Percentiles rank a stretch among this genome's conserved stretches.
Conservation (phyloP, 2,888 invertebrate species). For the Oscheius onirici region DNA sequence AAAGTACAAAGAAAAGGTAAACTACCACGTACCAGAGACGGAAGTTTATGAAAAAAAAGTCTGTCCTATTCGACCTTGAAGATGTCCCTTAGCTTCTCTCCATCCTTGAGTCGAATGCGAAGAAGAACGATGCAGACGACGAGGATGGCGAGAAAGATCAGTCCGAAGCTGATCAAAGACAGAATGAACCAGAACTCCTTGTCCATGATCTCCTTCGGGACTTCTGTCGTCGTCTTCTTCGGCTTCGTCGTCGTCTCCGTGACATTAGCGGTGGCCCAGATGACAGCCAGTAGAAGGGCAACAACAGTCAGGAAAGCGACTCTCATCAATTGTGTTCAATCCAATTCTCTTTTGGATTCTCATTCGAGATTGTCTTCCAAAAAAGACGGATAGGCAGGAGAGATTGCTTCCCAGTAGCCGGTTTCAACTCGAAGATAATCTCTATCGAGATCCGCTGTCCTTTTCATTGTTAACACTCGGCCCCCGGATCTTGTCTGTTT, state of each 20-base stretch:
- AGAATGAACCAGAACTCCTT: constrained; percentile 8
- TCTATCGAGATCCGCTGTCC: not conserved
- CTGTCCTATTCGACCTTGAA: not conserved
- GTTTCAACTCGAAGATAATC: constrained; percentile 12
- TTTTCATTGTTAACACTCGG: not conserved
- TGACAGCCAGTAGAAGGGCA: not conserved
- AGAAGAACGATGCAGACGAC: not conserved
- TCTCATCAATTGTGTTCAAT: not conserved
- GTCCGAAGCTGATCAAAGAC: not conserved
- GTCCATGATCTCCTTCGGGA: not conserved
- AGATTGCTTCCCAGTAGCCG: not conserved
- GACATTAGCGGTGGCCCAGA: not conserved
- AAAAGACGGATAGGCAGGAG: not conserved
- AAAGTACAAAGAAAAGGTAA: too few species aligned
- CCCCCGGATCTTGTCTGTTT: constrained; percentile 16
- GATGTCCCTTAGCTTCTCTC: constrained; percentile 3
- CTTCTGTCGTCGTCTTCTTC: not conserved
- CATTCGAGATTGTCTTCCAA: not conserved
- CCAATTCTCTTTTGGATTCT: not conserved
- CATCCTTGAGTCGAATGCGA: not conserved
- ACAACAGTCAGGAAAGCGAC: not conserved
- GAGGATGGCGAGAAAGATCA: not conserved
- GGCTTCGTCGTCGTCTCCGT: not conserved
- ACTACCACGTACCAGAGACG: too few species aligned
- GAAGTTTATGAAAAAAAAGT: not conserved